A percentile compares a stretch with the other conserved stretches of the same genome.
These are phyloP conservation scores for Drosophila basisetae DNA, from an alignment of 2,888 invertebrate genomes.

Conservation along the genomic window DNA sequence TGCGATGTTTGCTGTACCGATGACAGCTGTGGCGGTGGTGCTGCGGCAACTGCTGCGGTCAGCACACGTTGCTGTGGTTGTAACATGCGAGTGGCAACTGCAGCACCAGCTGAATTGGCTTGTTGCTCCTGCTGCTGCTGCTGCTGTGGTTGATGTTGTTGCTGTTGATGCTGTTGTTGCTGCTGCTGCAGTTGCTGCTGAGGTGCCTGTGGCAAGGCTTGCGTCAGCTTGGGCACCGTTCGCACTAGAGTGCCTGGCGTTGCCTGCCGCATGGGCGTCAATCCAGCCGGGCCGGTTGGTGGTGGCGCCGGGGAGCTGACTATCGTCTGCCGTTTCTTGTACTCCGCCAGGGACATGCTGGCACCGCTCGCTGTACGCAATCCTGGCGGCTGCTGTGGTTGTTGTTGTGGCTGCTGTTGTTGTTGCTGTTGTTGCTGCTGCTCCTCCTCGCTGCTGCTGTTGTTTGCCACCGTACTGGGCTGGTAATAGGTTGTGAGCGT, in stretches of 20 bases:
- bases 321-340: constrained; percentile 80
- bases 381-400: constrained; percentile 44
- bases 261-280: constrained; percentile 37
- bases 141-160: constrained; percentile 22
- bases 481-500: constrained; percentile 81
- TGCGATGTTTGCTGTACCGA: constrained; percentile 84
- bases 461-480: constrained; percentile 36
- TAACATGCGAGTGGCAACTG: constrained; percentile 47
- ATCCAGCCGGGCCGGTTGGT: constrained; percentile 38
- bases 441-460: constrained; percentile 76
- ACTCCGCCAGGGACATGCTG: constrained; percentile 82
- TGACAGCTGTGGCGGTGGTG: constrained; percentile 78
- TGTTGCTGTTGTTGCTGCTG: constrained; percentile 58
- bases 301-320: constrained; percentile 35
- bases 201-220: constrained; percentile 18
- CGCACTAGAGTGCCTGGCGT: constrained; percentile 61
- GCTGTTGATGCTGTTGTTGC: constrained; percentile 33
- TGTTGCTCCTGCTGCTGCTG: constrained; percentile 22
- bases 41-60: constrained; percentile 18
- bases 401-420: constrained; percentile 23
- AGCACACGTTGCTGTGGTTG: constrained; percentile 56
- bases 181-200: constrained; percentile 39
- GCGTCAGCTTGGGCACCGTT: constrained; percentile 56
- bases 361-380: constrained; percentile 80
- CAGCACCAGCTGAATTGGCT: constrained; percentile 7